phyloP scores from a whole-genome alignment of 2,113 vertebrate genomes.

The Anthoscopus minutus region DNA sequence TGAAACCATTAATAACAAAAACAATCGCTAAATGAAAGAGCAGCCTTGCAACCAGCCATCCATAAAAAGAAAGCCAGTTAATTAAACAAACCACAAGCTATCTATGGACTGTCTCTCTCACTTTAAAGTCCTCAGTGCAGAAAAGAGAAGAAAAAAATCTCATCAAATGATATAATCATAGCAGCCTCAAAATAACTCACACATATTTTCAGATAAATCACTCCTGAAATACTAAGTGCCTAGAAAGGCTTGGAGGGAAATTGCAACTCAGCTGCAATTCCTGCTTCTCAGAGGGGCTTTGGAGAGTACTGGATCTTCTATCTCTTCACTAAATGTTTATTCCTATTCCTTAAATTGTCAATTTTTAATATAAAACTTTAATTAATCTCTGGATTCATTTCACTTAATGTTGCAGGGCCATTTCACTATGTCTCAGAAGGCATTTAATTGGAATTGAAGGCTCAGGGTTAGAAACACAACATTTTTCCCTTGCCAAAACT shows the following conservation, averaged over 20 bases:
- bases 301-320: not conserved
- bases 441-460: not conserved
- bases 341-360: not conserved
- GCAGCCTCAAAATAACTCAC: conserved; percentile 57
- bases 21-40: conserved; percentile 62
- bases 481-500: not conserved
- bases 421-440: not conserved
- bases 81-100: conserved; percentile 52
- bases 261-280: conserved; percentile 8
- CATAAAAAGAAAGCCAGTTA: conserved; percentile 61
- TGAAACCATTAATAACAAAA: conserved; percentile 59
- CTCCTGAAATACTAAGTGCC: conserved; percentile 50
- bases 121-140: conserved; percentile 52
- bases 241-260: conserved; percentile 34
- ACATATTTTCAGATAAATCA: conserved; percentile 61
- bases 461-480: conserved; percentile 29
- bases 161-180: conserved; percentile 64
- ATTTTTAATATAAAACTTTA: conserved; percentile 44
- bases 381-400: conserved; percentile 44
- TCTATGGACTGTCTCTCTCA: conserved; percentile 54
- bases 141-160: conserved; percentile 53
- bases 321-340: conserved; percentile 14
- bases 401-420: not conserved
- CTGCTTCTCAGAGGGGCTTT: not conserved
- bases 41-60: conserved; percentile 60